phyloP scores from a whole-genome alignment of 2,113 vertebrate genomes.

The Diadophis punctatus region DNA sequence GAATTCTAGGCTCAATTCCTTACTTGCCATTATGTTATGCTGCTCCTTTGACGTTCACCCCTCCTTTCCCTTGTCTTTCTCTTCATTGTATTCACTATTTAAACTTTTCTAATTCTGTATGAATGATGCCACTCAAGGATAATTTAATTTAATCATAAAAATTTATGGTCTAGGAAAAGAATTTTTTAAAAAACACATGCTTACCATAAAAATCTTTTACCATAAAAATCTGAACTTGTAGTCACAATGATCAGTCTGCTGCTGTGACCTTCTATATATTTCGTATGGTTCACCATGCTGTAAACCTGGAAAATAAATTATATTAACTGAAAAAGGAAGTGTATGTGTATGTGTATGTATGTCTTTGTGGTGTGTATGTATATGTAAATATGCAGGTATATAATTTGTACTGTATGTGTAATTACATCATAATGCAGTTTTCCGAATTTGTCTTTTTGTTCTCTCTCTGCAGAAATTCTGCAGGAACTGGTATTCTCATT shows the following conservation, averaged over 20 bases:
- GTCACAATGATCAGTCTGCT: neutral
- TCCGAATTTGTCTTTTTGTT: neutral
- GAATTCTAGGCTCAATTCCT: neutral
- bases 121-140: constrained; percentile 2
- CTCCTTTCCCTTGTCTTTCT: neutral
- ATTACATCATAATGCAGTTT: neutral
- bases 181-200: neutral
- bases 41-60: neutral
- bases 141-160: neutral
- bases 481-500: neutral
- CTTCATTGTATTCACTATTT: neutral
- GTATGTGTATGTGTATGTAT: neutral
- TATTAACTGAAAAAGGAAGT: neutral
- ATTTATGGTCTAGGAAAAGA: neutral
- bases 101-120: neutral
- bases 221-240: neutral
- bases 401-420: neutral
- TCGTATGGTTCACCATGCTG: neutral
- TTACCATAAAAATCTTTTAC: neutral
- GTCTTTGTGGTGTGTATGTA: neutral
- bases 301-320: constrained; percentile 1
- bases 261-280: neutral
- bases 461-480: neutral
- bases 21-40: neutral
- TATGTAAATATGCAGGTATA: neutral